Conservation (phyloP, 2,888 invertebrate species). For the Cheilosia soror region DNA sequence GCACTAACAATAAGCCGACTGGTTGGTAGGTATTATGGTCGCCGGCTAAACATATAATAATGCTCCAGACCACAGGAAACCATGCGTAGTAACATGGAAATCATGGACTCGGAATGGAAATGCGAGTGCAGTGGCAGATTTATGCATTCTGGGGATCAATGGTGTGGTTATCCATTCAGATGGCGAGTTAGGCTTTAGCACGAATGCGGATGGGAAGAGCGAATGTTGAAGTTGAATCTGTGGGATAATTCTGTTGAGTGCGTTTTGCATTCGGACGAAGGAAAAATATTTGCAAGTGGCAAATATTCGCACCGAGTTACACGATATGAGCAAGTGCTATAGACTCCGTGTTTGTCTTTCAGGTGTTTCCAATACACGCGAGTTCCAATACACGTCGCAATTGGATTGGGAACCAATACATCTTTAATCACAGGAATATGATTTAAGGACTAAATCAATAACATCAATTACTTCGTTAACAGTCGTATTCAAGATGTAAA, state of each 20-base stretch:
- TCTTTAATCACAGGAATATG: no score
- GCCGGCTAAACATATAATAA: slow-evolving; percentile 64
- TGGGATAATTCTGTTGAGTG: slow-evolving; percentile 44
- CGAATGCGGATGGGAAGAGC: slow-evolving; percentile 1
- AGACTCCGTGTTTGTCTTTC: background rate
- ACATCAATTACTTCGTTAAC: no score
- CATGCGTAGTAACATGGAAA: slow-evolving; percentile 48
- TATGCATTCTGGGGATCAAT: slow-evolving; percentile 58
- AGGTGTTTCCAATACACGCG: background rate
- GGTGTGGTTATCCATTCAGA: slow-evolving; percentile 51
- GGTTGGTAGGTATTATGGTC: slow-evolving; percentile 52
- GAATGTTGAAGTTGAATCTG: slow-evolving; percentile 4
- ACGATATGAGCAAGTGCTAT: slow-evolving; percentile 9
- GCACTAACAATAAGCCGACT: slow-evolving; percentile 31
- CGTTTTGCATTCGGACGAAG: slow-evolving; percentile 39
- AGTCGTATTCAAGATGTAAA: no score
- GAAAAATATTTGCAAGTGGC: slow-evolving; percentile 37
- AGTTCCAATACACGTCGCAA: background rate
- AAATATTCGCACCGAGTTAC: slow-evolving; percentile 15
- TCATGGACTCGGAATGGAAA: slow-evolving; percentile 44
- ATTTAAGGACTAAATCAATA: no score
- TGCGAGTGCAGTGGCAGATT: slow-evolving; percentile 55
- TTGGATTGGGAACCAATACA: background rate
- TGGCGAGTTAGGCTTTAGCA: slow-evolving; percentile 11
- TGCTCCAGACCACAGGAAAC: slow-evolving; percentile 57